Base-by-base conservation (phyloP, 2,888 invertebrate genomes). In the Scaptomyza polygonia region DNA sequence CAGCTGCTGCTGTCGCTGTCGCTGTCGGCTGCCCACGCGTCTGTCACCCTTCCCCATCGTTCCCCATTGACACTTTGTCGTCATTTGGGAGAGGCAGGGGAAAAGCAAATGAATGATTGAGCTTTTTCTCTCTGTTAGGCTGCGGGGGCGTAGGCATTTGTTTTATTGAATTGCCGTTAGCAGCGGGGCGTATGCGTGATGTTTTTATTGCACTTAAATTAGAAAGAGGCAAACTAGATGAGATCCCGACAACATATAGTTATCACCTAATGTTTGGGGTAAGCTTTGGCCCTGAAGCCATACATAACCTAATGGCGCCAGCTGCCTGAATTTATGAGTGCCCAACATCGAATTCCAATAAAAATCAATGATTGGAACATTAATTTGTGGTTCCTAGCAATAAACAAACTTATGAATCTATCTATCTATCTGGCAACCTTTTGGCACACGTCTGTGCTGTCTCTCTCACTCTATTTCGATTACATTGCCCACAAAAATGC, bases 121-220 rank as follows among this genome's bases (percentile, higher is more conserved):
- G 76, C 62, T 65, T 78, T 73, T 65, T 8, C 55, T 3, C 25
- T 25, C 39, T 34, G 25, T 27, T 16, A 8, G 29, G 32, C n/a
- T 32, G 57, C 40, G 55, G 44, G 27, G 61, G 72, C 62, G 56
- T 14, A 14, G 45, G 30, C 66, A 71, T 71, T 80, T 67, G 62
- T 78, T 85, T 85, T 75, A 85, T 87, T 82, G 72, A 56, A 65
- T 78, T 71, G 75, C 70, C 54, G 56, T 53, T 59, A 29, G 63
- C 88, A 53, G 76, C 88, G 70, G 79, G 76, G 71, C 82, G 88
- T 76, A 82, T 82, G 66, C 88, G 86, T 82, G 83, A 82, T 82
- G 86, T 79, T 88, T 88, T 86, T 88, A 82, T 82, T 82, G 68
- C 63, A 83, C 53, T 82, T 82, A 86, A 82, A 88, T 82, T 82